Base-by-base conservation (phyloP, 2,888 invertebrate species). In the Andrena praecox region DNA sequence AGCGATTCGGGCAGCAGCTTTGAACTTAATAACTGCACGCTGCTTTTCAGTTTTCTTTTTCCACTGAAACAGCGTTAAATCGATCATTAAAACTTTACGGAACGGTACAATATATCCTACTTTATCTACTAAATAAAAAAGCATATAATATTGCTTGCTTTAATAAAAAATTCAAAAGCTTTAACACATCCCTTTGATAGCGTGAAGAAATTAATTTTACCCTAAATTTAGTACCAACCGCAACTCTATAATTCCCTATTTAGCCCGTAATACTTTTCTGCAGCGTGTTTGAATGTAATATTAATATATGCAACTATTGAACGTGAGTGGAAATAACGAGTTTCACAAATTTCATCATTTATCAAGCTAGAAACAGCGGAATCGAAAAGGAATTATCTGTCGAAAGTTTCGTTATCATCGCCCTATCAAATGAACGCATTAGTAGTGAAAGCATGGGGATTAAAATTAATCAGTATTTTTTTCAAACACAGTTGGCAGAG, bases 31-130 rank as follows among this genome's bases (percentile, higher is more conserved):
- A 54, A 95, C 95, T 0, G 96, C 96, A 87, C 95, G 95, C 92
- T 95, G 95, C 91, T 95, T 96, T 76, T 96, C 96, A 90, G 96
- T 94, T 91, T 96, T 96, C 86, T 95, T 95, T 92, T 96, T 96
- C 96, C 96, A 96, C 95, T 96, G 90, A 84, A 95, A 64, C 52
- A 20, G 2, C 6, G 10, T 72, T 54, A 42, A 48, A 70, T 54
- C 16, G 48, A 20, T 4, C 2, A 6, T 54, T 59, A 33, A n/a
- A 20, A 27, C n/a, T 7, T 59, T 33, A 27, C 63, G 16, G 20
- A 52, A 27, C 12, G n/a, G 3, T 42, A 24, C 1, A 24, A 2
- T 4, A 56, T 56, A 5, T 8, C 0, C 35, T 31, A 63, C 0
- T 35, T 63, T n/a, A 20, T 27, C 27, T 59, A 16, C 6, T 16